A percentile compares a stretch with the other conserved stretches of the same genome.
Evolutionary conservation across 2,797 vertebrate species (phyloP).

Genomic region (Mastacembelus armatus): DNA sequence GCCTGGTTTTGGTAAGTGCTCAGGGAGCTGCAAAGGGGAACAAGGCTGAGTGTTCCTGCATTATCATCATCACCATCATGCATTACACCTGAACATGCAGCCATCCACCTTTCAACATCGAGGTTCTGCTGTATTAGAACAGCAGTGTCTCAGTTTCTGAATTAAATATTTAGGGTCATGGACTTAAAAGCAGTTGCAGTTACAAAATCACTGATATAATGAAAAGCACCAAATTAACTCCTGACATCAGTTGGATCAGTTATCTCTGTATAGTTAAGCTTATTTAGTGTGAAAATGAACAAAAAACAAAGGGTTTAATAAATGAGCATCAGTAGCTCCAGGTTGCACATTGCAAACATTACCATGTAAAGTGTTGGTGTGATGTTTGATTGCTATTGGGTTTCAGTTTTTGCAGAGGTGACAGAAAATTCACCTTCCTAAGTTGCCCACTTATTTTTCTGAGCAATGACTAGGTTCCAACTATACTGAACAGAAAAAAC

Average conservation of each 20-base stretch:
- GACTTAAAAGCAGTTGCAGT: not conserved
- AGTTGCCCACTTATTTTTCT: slow-evolving; percentile 26
- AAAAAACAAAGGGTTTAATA: slow-evolving; percentile 33
- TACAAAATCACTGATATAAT: not conserved
- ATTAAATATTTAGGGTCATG: not conserved
- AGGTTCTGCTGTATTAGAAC: not conserved
- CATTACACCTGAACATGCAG: slow-evolving; percentile 28
- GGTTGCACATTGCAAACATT: slow-evolving; percentile 38
- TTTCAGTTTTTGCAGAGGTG: slow-evolving; percentile 45
- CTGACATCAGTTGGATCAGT: slow-evolving; percentile 24
- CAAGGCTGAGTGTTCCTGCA: slow-evolving; percentile 17
- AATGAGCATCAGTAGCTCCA: slow-evolving; percentile 33
- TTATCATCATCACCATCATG: slow-evolving; percentile 39
- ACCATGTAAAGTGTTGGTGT: slow-evolving; percentile 41
- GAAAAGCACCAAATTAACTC: not conserved
- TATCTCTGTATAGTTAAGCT: slow-evolving; percentile 30
- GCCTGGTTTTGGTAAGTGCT: slow-evolving; percentile 41
- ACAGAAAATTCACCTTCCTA: slow-evolving; percentile 32
- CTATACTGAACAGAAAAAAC: not conserved
- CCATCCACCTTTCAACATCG: slow-evolving; percentile 24
- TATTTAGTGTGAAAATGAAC: slow-evolving; percentile 15
- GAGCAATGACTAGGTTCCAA: slow-evolving; percentile 20
- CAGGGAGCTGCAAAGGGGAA: not conserved
- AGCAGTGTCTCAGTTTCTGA: not conserved
- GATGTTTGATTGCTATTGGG: slow-evolving; percentile 42